Evolutionary conservation across 2,888 invertebrate genomes (phyloP), one percentile per base, ranked within the genome.

Genomic region (Thymelicus sylvestris): DNA sequence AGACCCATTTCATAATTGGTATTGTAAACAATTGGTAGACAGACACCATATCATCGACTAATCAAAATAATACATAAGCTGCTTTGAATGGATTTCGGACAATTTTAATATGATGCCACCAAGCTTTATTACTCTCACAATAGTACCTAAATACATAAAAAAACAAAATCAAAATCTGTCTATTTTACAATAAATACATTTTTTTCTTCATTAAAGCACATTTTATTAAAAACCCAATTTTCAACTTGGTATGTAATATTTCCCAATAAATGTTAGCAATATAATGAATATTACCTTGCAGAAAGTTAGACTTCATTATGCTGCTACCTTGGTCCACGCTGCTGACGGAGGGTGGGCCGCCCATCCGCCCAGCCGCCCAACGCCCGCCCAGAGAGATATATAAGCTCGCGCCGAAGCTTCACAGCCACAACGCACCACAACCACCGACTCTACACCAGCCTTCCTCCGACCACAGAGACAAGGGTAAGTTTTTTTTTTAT

Each of bases 381-480:
- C 78, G 80, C 80, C 80, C 79, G 81, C 81, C 79, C 80, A 79
- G 74, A 76, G 67, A 74, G 77, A 84, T 91, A 91, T 91, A 92
- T 84, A 91, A 89, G 86, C 83, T 72, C 76, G 78, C 77, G 72
- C 76, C 72, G 74, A 77, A 77, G 74, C 78, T 77, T 74, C 80
- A 75, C 77, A 84, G 84, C 80, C 89, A 91, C 83, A 87, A 81
- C 88, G 81, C 82, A 85, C 77, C 78, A 80, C 85, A 80, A 80
- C 80, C 86, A 83, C 80, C 83, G 83, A 74, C 80, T 74, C 80
- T 74, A 74, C 84, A 77, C 81, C 82, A 80, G 82, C 80, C 80
- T 76, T 79, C 77, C 83, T 75, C 70, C 78, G 70, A 69, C 50
- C 74, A 74, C 73, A 79, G 44, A 73, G 55, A 67, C 67, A 79